These are phyloP conservation scores for Lycaena phlaeas DNA, from an alignment of 2,888 invertebrate genomes.

Conservation along the genomic window DNA sequence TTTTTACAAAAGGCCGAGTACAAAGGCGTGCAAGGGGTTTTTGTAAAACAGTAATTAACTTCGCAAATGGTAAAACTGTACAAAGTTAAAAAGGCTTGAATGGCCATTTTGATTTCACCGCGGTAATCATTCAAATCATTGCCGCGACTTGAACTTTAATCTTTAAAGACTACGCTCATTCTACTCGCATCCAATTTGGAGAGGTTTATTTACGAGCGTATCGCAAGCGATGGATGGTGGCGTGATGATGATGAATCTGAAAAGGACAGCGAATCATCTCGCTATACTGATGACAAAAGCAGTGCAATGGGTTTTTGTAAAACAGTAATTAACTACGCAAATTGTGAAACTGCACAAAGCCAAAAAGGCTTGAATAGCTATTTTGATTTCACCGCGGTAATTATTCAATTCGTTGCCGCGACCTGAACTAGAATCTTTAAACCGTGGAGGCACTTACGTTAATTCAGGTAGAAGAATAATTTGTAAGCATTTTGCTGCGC, in stretches of 20 bases:
- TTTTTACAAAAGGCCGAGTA: too few relatives aligned
- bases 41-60: too few relatives aligned
- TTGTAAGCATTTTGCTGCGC: slow-evolving; percentile 16
- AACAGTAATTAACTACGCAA: neutral
- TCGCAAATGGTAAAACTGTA: neutral
- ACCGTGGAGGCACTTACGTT: slow-evolving; percentile 13
- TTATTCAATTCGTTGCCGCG: slow-evolving; percentile 3
- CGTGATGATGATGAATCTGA: too few relatives aligned
- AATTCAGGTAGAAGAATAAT: slow-evolving; percentile 20
- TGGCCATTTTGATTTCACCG: neutral
- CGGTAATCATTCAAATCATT: slow-evolving; percentile 3
- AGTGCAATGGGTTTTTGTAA: too few relatives aligned
- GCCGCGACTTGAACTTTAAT: neutral
- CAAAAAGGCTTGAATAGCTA: neutral
- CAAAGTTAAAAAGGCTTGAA: neutral
- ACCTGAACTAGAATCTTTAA: slow-evolving; percentile 8
- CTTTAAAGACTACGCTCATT: too few relatives aligned
- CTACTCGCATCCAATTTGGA: too few relatives aligned
- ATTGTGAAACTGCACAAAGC: neutral
- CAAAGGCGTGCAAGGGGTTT: too few relatives aligned
- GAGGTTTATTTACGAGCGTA: too few relatives aligned
- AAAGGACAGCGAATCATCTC: too few relatives aligned
- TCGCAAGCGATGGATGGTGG: too few relatives aligned
- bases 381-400: neutral
- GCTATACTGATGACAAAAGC: too few relatives aligned